Evolutionary conservation across 1,140 invertebrate genomes (phyloP).

Genomic region (Trypoxylus dichotomus): DNA sequence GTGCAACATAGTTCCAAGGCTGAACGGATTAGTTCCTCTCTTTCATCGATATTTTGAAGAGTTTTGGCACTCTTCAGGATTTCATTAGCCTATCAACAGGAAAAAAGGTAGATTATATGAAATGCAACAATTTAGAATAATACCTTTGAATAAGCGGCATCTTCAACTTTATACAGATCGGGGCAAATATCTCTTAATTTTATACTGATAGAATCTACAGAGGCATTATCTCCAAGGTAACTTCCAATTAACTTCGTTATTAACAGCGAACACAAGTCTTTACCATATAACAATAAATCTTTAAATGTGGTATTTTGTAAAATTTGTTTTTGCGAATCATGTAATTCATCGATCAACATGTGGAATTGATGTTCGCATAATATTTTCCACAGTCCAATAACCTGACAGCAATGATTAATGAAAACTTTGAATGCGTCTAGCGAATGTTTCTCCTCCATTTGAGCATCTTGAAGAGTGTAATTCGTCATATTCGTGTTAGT

Average conservation of each 20-base stretch:
- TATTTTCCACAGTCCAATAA: constrained; percentile 92
- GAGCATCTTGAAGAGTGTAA: constrained; percentile 48
- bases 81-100: constrained; percentile 73
- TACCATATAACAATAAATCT: constrained; percentile 81
- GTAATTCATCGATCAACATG: constrained; percentile 70
- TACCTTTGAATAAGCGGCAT: constrained; percentile 92
- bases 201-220: constrained; percentile 86
- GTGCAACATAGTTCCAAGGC: constrained; percentile 86
- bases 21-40: constrained; percentile 72
- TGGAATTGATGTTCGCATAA: constrained; percentile 92
- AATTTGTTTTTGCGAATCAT: constrained; percentile 61
- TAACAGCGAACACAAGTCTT: constrained; percentile 76
- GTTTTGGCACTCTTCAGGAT: constrained; percentile 78
- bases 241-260: constrained; percentile 78
- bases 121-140: constrained; percentile 28
- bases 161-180: constrained; percentile 90
- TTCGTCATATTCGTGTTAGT: constrained; percentile 31
- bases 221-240: constrained; percentile 93
- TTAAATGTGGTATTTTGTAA: constrained; percentile 64
- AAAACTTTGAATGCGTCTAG: constrained; percentile 77
- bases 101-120: constrained; percentile 42
- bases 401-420: constrained; percentile 81
- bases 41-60: constrained; percentile 68
- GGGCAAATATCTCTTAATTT: constrained; percentile 92
- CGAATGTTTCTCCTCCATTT: constrained; percentile 67